These are phyloP conservation scores for Scaptomyza cyrtandrae DNA, from an alignment of 2,888 invertebrate species.

Conservation along the genomic window DNA sequence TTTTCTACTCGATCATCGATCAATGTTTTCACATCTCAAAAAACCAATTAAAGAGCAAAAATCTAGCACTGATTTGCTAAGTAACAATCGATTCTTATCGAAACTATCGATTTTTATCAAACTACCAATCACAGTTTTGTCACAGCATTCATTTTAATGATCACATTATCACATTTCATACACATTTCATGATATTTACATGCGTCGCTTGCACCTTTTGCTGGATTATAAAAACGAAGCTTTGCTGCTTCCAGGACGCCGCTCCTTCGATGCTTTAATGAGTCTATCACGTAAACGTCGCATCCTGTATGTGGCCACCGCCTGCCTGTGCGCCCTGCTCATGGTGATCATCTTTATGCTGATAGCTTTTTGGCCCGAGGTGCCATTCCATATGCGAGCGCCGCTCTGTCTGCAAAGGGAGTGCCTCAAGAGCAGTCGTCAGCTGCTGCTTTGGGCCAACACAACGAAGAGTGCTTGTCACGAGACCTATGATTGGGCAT, in stretches of 20 bases:
- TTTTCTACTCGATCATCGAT: no score
- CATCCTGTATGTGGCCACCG: conserved; percentile 81
- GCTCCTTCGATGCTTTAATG: conserved; percentile 81
- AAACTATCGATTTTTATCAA: no score
- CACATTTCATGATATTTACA: conserved; percentile 6
- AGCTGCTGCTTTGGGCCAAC: conserved; percentile 83
- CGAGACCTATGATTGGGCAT: conserved; percentile 84
- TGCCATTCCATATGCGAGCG: conserved; percentile 82
- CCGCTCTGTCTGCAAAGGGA: conserved; percentile 83
- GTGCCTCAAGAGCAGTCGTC: conserved; percentile 83
- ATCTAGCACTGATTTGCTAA: no score
- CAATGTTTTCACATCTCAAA: no score
- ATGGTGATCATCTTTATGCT: conserved; percentile 82
- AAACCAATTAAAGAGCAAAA: no score
- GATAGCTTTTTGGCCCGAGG: conserved; percentile 84
- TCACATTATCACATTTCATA: no score
- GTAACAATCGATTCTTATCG: no score
- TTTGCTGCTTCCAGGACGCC: conserved; percentile 82
- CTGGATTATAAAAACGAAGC: conserved; percentile 59
- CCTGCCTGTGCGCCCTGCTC: conserved; percentile 81
- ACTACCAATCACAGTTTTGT: no score
- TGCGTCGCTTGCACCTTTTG: conserved; percentile 4
- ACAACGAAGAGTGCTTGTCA: conserved; percentile 81
- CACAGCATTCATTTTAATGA: no score
- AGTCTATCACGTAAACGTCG: conserved; percentile 82